Base-by-base conservation (phyloP, 2,797 vertebrate species). In the Rhinophrynus dorsalis region DNA sequence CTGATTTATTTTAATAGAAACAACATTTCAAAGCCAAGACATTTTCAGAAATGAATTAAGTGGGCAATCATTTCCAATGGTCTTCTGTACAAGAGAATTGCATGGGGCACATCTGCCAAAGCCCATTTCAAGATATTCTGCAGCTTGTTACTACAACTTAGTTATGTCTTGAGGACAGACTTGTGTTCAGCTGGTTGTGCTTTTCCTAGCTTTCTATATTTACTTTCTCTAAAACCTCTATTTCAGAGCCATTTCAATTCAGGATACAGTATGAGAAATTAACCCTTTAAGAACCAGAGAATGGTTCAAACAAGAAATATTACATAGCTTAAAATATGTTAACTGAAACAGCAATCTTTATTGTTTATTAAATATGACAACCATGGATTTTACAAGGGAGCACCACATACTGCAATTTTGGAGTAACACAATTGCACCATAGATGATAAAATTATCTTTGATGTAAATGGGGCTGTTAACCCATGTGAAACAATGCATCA, bases 111-210 rank as follows among this genome's bases (percentile, higher is more conserved):
- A 78, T 81, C 82, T 80, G 77, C 76, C 83, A 83, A 78, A 84
- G 87, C 45, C 73, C 75, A 79, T 84, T 79, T 76, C 51, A 74
- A 69, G 15, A 74, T 74, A 69, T 67, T 75, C 68, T 74, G 77
- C 83, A 84, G 74, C 77, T 81, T 8, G 58, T 27, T 81, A 80
- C 84, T 76, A 79, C 47, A 68, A 79, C 70, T 70, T 67, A 71
- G 26, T 82, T 86, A 80, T 79, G 67, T 85, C 85, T 82, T 81
- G 72, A 86, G 78, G 78, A 85, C 67, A 86, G 78, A 80, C 86
- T 85, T 85, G 82, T 82, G 75, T 83, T 85, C 76, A 77, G 77
- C 82, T 85, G 84, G 77, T 82, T 83, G 82, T 76, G 78, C 83
- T 79, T 79, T 82, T 72, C 79, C 77, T 76, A 71, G 45, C 77